phyloP scores from a whole-genome alignment of 2,888 invertebrate species.

The Apoderus coryli region DNA sequence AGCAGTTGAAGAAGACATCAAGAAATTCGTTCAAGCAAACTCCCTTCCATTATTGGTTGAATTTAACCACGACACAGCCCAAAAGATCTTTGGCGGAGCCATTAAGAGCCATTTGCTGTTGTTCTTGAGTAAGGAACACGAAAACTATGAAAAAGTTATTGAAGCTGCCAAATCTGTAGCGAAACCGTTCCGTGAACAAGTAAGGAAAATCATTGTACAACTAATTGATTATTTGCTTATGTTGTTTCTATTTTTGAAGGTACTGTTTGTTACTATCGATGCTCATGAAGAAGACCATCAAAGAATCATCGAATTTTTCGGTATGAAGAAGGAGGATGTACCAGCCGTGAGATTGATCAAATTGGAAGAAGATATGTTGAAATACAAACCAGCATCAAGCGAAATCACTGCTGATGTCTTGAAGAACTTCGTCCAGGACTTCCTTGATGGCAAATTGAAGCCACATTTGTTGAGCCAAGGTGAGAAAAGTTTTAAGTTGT shows the following conservation, averaged over 20 bases:
- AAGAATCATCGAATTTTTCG: constrained; percentile 98
- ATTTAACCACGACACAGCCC: constrained; percentile 94
- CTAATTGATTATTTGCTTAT: too few species aligned
- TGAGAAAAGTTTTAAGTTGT: constrained; percentile 34
- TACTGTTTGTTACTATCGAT: constrained; percentile 92
- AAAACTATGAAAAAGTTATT: constrained; percentile 65
- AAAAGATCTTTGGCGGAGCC: constrained; percentile 96
- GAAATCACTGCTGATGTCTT: constrained; percentile 56
- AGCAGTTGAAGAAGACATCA: constrained; percentile 48
- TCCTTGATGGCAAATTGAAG: constrained; percentile 85
- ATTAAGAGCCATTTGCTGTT: constrained; percentile 93
- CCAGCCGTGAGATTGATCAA: constrained; percentile 85
- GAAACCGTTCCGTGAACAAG: constrained; percentile 77
- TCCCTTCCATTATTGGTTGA: constrained; percentile 85
- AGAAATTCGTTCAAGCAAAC: constrained; percentile 70
- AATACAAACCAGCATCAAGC: constrained; percentile 79
- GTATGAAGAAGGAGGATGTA: constrained; percentile 75
- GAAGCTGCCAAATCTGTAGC: constrained; percentile 72
- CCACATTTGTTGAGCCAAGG: constrained; percentile 91
- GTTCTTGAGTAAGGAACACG: constrained; percentile 78
- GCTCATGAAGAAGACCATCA: constrained; percentile 91
- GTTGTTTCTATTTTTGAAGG: too few species aligned
- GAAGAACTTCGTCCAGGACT: constrained; percentile 71
- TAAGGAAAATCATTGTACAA: constrained; percentile 31
- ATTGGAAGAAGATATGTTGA: constrained; percentile 93